These are phyloP conservation scores for Halesus radiatus DNA, from an alignment of 1,140 invertebrate species.

Conservation along the genomic window DNA sequence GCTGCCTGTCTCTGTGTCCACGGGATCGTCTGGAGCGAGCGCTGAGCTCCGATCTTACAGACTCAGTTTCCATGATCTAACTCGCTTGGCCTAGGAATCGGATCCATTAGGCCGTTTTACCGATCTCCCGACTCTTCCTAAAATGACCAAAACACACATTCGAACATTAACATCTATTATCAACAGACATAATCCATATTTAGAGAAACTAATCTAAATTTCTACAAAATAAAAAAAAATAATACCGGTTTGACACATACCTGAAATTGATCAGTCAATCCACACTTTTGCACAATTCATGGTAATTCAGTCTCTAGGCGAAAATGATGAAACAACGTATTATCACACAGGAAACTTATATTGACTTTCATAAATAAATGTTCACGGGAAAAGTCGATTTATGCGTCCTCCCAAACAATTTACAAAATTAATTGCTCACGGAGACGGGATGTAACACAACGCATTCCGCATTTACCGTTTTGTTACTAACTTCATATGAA, in stretches of 20 bases:
- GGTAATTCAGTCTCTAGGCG: background rate
- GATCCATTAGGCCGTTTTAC: constrained; percentile 69
- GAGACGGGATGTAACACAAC: background rate
- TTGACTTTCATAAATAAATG: too few relatives aligned
- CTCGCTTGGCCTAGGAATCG: constrained; percentile 65
- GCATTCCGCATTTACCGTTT: constrained; percentile 47
- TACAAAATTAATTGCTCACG: constrained; percentile 36
- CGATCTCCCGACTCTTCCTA: constrained; percentile 15
- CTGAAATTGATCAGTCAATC: constrained; percentile 25
- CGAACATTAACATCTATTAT: background rate
- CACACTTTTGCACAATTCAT: constrained; percentile 18
- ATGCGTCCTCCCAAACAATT: constrained; percentile 26
- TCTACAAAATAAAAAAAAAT: constrained; percentile 23
- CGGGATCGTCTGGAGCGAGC: constrained; percentile 72
- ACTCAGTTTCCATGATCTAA: constrained; percentile 74
- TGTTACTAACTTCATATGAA: constrained; percentile 48
- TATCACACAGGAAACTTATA: too few relatives aligned
- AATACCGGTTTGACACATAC: constrained; percentile 53
- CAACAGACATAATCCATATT: background rate
- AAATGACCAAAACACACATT: constrained; percentile 11
- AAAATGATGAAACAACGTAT: background rate
- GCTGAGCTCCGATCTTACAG: constrained; percentile 75
- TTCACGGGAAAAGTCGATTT: background rate
- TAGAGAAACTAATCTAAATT: constrained; percentile 18
- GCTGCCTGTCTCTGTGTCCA: constrained; percentile 70